Base-by-base conservation (phyloP, 2,113 vertebrate species). In the Alouatta palliata region DNA sequence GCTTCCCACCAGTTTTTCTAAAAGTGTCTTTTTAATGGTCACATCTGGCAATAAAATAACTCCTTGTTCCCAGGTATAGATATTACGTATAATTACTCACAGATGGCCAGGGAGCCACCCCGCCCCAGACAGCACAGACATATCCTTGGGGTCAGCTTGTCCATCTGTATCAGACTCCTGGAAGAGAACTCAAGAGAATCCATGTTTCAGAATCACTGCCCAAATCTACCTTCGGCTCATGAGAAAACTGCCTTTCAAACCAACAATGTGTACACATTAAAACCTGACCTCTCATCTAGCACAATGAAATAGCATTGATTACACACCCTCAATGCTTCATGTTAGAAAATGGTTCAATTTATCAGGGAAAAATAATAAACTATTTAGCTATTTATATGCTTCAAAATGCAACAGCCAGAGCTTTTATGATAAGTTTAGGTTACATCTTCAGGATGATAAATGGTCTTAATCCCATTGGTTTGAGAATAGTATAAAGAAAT, bases 11-110 rank as follows among this genome's bases (percentile, higher is more conserved):
- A 88, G 47, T 75, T 94, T 91, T 94, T 54, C 71, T 91, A 77
- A 86, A 70, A 95, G 68, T 70, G 68, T 86, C 83, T 61, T 91
- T 95, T 83, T 80, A 73, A 94, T 14, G 49, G 86, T 90, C 84
- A 97, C 92, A 96, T 97, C 94, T 94, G 75, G 95, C 58, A 85
- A 20, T 68, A 61, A 95, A 87, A 80, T 3, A 91, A 73, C 37
- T 81, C n/a, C 54, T 52, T 14, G 11, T 56, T 52, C 56, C 68
- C 92, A 96, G 87, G 94, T 92, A 96, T 49, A 21, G 64, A 87
- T 45, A 82, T 85, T 96, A 54, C 8, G 13, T 37, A 23, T 93
- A 96, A 96, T 93, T 95, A 75, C 43, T 95, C 81, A 97, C 97
- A 97, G 94, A 92, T 94, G 95, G 80, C 23, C 43, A 47, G 8